These are phyloP conservation scores for Nothura maculosa DNA, from an alignment of 2,797 vertebrate species.

Conservation along the genomic window DNA sequence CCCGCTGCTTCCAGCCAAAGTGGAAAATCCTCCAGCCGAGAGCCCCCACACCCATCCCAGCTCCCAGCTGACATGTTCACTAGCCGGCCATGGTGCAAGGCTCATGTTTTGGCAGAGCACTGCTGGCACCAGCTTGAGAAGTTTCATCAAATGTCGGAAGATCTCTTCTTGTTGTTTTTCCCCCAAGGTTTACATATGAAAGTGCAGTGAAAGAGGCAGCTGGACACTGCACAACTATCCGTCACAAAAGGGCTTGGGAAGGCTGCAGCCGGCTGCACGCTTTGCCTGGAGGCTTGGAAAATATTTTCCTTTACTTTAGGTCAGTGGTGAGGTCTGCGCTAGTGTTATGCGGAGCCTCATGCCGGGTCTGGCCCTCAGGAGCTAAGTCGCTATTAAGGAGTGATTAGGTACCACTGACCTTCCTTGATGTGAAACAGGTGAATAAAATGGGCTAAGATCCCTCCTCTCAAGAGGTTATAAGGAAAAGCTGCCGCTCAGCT, in stretches of 20 bases:
- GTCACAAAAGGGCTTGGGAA: background rate
- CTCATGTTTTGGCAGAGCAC: background rate
- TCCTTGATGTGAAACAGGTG: accelerated
- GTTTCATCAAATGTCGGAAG: background rate
- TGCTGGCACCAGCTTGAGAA: background rate
- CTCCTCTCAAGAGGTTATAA: background rate
- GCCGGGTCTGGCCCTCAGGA: background rate
- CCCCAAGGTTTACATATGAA: background rate
- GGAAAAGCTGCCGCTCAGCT: background rate
- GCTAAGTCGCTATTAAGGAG: background rate
- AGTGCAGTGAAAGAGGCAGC: background rate
- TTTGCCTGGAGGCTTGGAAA: background rate
- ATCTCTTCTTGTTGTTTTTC: background rate
- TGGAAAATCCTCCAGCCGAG: background rate
- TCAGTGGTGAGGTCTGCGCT: accelerated
- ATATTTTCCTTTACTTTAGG: background rate
- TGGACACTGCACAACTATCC: constrained; percentile 11
- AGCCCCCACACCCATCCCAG: background rate
- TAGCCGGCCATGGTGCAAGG: background rate
- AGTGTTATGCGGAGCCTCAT: accelerated
- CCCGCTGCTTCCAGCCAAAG: background rate
- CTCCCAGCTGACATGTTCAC: background rate
- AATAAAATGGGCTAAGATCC: background rate
- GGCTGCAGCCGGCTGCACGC: background rate
- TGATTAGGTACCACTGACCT: background rate